Base-by-base conservation (phyloP, 92 coral and sea anemone species). In the Galaxea fascicularis region DNA sequence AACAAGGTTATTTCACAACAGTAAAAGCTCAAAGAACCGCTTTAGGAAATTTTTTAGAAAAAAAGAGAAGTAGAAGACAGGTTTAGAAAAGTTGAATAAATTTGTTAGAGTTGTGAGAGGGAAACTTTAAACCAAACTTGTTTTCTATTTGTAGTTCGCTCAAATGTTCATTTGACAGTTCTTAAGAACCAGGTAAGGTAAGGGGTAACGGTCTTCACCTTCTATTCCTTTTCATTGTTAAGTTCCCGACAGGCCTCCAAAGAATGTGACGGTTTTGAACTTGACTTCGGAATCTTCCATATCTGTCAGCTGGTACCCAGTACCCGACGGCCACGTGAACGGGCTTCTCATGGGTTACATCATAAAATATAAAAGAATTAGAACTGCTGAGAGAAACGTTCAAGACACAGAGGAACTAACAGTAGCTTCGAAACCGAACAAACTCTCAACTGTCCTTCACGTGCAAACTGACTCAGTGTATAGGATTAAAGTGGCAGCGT, bases 231-330 rank as follows among this genome's bases (percentile, higher is more conserved):
- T 35, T 35, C 41, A 6, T 35, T 35, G 2, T 56, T 28, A 24
- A 89, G 92, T 89, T 21, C 89, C 92, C 21, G 71, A 62, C 15
- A 24, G 47, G 57, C 70, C 89, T 21, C 92, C 92, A 0, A 75
- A 71, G 56, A 18, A 35, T 51, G 14, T 77, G 4, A 22, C 35
- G 26, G 89, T 81, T 4, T 6, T 28, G 16, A 89, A 89, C 74
- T 60, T 76, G 0, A 83, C 92, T 14, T 89, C 92, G 13, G 79
- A 44, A 66, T 15, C 45, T 18, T 24, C 21, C 11, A 83, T 89
- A 20, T 39, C 65, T 4, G 70, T 89, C 7, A 68, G 30, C 64
- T 89, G 92, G 89, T 30, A 49, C 29, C 85, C 89, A 56, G 89
- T 89, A 29, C 89, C 85, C 1, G 71, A 45, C 0, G 89, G 63